Base-by-base conservation (phyloP, 2,113 vertebrate genomes). In the Semicossyphus pulcher region DNA sequence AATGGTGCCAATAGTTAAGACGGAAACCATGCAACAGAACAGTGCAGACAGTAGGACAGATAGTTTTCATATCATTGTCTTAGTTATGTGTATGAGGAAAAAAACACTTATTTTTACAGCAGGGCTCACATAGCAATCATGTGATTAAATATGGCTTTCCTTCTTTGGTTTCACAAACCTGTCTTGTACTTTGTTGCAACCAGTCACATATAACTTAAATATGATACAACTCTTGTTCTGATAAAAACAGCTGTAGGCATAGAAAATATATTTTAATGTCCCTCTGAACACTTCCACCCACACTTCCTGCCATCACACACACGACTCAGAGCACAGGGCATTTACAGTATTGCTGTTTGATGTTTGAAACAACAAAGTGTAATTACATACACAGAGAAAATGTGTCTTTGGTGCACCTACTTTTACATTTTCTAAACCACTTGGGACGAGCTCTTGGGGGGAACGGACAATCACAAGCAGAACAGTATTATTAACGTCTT, bases 101-200 rank as follows among this genome's bases (percentile, higher is more conserved):
- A 51, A 72, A 48, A 23, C 7, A 28, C 5, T 42, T 25, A 42
- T 61, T 25, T 28, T 75, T 47, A 78, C 37, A 81, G 71, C 36
- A 64, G 45, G 47, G 56, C 36, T 36, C n/a, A 64, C 31, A 68
- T 52, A 75, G 52, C 52, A 49, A 76, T 78, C 15, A 60, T 32
- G 59, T 69, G 67, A 64, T 57, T 8, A 54, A 44, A 71, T 88
- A 92, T 93, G 92, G 90, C 92, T 93, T 92, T 89, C 85, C 80
- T 83, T 89, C 88, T 93, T 93, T 93, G 92, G 91, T 89, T 91
- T 84, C 21, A 62, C 42, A 65, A 60, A 83, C 64, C 48, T 64
- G 72, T 71, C 59, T 36, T 45, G 41, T 16, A 37, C 45, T 65
- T 44, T 18, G 45, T 60, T 59, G 62, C 60, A 81, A 68, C 56